Base-by-base conservation (phyloP, 2,888 invertebrate genomes). In the Himalopsyche tibetana region DNA sequence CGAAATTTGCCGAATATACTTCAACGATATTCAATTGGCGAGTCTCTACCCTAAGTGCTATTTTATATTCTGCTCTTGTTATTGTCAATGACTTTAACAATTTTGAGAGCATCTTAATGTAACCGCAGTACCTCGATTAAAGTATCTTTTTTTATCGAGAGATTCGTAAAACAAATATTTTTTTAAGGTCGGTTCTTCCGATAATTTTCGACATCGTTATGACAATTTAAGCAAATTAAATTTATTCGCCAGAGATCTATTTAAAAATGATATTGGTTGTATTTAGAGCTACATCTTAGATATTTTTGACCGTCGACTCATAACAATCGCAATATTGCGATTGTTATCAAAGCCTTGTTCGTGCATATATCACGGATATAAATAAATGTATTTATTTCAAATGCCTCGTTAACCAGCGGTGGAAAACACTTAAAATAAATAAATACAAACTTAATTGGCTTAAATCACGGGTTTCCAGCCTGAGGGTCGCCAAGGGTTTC, bases 21-120 rank as follows among this genome's bases (percentile, higher is more conserved):
- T 63, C 63, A 63, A 63, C 19, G 63, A 63, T 63, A 63, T 63
- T 63, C 63, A 63, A 63, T 63, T 63, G 63, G 63, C 63, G 63
- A 63, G 63, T 6, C 1, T 28, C 63, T 9, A 5, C 15, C 28
- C 11, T 63, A 63, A 63, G 63, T 63, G 63, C 63, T 63, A 63
- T 63, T 63, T 63, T 63, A 63, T 63, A 63, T 63, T 63, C 63
- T 28, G 11, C 19, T 28, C 63, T 63, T 63, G 63, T 63, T 63
- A 63, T 63, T 28, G 6, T 63, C 63, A 63, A 63, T 63, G 63
- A 63, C 63, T 63, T 63, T n/a, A 19, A 63, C 63, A 63, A 63
- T 63, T 63, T 63, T 63, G 56, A 63, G 63, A 19, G 19, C 63
- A 63, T 63, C 63, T 63, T 63, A 9, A n/a, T 6, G 19, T 6